Evolutionary conservation across 2,888 invertebrate genomes (phyloP).

Genomic region (Limnephilus auricula): DNA sequence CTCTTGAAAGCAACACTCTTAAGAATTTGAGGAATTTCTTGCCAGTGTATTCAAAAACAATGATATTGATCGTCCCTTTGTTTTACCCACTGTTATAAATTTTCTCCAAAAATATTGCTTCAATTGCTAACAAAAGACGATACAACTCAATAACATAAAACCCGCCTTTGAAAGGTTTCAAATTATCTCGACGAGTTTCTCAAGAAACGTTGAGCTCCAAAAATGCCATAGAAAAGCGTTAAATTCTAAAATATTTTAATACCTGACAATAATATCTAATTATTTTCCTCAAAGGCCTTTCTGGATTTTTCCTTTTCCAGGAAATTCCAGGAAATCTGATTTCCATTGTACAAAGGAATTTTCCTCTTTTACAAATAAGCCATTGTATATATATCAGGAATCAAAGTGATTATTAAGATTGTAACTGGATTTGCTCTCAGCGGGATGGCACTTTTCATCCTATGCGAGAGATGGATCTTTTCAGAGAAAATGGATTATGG

Average conservation of each 20-base stretch:
- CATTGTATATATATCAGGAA: slow-evolving; percentile 18
- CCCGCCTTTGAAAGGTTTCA: background rate
- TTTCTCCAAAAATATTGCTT: background rate
- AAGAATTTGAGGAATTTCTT: background rate
- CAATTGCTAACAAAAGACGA: background rate
- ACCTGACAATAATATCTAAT: background rate
- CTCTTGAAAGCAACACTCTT: background rate
- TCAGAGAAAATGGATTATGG: background rate
- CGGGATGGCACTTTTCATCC: slow-evolving; percentile 6
- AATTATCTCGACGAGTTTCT: background rate
- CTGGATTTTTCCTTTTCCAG: background rate
- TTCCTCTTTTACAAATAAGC: slow-evolving; percentile 19
- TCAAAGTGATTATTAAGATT: slow-evolving; percentile 18
- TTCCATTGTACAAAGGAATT: slow-evolving; percentile 10
- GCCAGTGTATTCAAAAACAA: background rate
- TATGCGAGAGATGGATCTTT: background rate
- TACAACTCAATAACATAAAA: background rate
- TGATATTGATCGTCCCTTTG: background rate
- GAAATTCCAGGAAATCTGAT: slow-evolving; percentile 6
- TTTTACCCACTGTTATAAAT: background rate
- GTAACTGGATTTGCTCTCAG: slow-evolving; percentile 13
- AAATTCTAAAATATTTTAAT: background rate
- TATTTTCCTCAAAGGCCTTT: slow-evolving; percentile 19
- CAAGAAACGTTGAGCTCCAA: background rate
- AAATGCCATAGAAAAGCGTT: background rate